Evolutionary conservation across 64 coral and sea anemone genomes (phyloP).

Genomic region (Platygyra sinensis): DNA sequence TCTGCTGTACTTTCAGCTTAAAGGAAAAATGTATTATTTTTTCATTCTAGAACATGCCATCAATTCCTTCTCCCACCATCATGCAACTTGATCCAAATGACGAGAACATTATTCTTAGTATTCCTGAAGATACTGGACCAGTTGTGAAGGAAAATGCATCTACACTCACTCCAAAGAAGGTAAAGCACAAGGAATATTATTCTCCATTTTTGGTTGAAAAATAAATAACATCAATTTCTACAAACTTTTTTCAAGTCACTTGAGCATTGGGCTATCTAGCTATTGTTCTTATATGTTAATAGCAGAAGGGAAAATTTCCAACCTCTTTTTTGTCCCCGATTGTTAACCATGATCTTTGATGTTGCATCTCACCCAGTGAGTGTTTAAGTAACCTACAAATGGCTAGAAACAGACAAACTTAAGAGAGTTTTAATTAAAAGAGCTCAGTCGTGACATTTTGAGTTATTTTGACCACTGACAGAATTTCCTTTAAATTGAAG

Average conservation of each 20-base stretch:
- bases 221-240: not conserved
- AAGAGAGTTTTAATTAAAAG: too few relatives aligned
- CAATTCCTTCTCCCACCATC: slow-evolving; percentile 74
- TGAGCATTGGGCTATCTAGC: too few relatives aligned
- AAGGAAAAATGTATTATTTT: not conserved
- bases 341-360: not conserved
- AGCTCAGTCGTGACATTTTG: too few relatives aligned
- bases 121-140: slow-evolving; percentile 80
- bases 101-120: slow-evolving; percentile 97
- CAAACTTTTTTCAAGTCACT: too few relatives aligned
- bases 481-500: too few relatives aligned
- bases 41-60: slow-evolving; percentile 80
- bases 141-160: slow-evolving; percentile 45
- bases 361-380: not conserved
- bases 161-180: slow-evolving; percentile 69
- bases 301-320: not conserved
- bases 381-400: not conserved
- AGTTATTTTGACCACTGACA: too few relatives aligned
- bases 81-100: slow-evolving; percentile 97
- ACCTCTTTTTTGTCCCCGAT: not conserved
- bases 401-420: not conserved
- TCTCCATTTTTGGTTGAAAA: too few relatives aligned
- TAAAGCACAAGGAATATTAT: not conserved
- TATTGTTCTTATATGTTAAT: not conserved
- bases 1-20: too few relatives aligned